Evolutionary conservation across 2,113 vertebrate species (phyloP).

Genomic region (Megalops atlanticus): DNA sequence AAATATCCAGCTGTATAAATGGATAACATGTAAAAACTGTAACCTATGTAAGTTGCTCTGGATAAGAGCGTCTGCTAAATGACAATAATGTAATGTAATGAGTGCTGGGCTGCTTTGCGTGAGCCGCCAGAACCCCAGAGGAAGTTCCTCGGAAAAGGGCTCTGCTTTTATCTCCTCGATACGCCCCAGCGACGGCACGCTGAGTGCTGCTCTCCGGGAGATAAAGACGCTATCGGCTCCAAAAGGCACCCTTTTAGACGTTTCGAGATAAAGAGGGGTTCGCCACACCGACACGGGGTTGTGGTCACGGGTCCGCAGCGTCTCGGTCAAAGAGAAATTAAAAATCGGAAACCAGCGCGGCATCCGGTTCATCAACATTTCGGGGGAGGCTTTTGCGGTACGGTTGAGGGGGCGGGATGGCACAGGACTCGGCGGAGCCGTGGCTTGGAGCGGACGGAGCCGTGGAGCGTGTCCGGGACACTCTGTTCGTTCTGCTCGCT

Average conservation of each 20-base stretch:
- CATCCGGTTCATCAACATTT: neutral
- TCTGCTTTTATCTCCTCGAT: constrained; percentile 30
- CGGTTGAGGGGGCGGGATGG: neutral
- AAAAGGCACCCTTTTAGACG: constrained; percentile 42
- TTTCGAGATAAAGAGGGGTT: constrained; percentile 44
- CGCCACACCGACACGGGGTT: constrained; percentile 23
- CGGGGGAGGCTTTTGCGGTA: neutral
- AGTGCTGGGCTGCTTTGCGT: neutral
- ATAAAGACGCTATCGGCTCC: constrained; percentile 53
- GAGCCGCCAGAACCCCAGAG: neutral
- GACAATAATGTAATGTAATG: no score
- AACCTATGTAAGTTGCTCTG: no score
- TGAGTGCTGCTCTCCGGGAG: constrained; percentile 42
- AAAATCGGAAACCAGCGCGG: neutral
- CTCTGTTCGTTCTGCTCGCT: neutral
- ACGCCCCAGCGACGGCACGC: constrained; percentile 53
- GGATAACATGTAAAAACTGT: no score
- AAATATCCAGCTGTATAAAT: no score
- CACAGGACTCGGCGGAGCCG: neutral
- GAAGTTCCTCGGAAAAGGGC: neutral
- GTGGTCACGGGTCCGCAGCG: neutral
- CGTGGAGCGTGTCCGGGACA: neutral
- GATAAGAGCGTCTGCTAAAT: no score
- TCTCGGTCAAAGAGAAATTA: neutral
- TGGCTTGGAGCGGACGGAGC: no score